Evolutionary conservation across 2,113 vertebrate species (phyloP).

Genomic region (Ascaphus truei): DNA sequence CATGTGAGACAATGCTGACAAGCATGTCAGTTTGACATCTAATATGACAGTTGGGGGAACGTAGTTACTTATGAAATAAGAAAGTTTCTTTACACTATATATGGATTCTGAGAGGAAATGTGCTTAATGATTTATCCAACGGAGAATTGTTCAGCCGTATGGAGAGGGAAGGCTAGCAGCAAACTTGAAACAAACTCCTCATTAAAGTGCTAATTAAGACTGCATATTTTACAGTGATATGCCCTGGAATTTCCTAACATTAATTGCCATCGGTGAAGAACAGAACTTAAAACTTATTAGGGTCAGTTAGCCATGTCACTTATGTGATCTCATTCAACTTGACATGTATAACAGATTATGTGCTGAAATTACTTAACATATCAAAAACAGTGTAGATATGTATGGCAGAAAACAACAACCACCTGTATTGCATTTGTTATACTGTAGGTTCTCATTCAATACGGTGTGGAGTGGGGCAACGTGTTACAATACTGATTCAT

Average conservation of each 20-base stretch:
- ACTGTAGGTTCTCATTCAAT: too few relatives aligned
- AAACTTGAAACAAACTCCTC: constrained; percentile 19
- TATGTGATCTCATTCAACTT: too few relatives aligned
- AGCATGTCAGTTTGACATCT: not conserved
- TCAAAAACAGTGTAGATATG: too few relatives aligned
- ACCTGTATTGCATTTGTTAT: too few relatives aligned
- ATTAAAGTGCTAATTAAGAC: constrained; percentile 27
- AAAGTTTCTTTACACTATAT: not conserved
- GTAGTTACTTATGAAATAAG: constrained; percentile 16
- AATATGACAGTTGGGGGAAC: not conserved
- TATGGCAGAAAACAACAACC: too few relatives aligned
- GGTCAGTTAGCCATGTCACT: too few relatives aligned
- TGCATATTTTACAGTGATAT: not conserved
- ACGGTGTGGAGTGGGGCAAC: too few relatives aligned
- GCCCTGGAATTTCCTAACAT: not conserved
- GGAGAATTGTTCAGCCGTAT: constrained; percentile 22
- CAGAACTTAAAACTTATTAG: not conserved
- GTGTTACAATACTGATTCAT: too few relatives aligned
- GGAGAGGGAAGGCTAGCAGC: constrained; percentile 13
- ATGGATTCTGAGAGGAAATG: not conserved
- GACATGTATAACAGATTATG: too few relatives aligned
- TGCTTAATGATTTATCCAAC: constrained; percentile 23
- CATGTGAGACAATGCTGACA: too few relatives aligned
- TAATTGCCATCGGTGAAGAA: not conserved
- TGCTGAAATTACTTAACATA: too few relatives aligned